Base-by-base conservation (phyloP, 2,888 invertebrate species). In the Euproctis similis region DNA sequence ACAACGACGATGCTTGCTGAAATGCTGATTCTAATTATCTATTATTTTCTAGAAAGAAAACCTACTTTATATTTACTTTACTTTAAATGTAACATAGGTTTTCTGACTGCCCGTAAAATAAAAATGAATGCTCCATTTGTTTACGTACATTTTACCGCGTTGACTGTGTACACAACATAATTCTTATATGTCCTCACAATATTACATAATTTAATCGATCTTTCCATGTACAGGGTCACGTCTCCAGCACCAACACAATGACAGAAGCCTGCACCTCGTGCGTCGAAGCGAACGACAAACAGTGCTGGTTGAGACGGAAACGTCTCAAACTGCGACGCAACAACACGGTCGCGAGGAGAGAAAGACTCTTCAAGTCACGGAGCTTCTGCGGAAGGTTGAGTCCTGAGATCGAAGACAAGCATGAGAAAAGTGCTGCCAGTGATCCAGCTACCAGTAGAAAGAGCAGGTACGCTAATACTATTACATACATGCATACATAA, bases 381-480 rank as follows among this genome's bases (percentile, higher is more conserved):
- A 91, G 92, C 4, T 91, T 92, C 73, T 90, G 91, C 29, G 90
- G 91, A 8, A 85, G 88, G 34, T 74, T 87, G 31, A 84, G 85
- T 26, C 78, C 86, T 1, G 85, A 87, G 46, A 82, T 86, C 13
- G 88, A 87, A 45, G 86, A 86, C 44, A 87, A 80, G 46, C 77
- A 75, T 36, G 88, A 87, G 36, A 70, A 89, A 33, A 87, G 86
- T 42, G 87, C 88, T 1, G 87, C 87, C 5, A 90, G 89, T 47
- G 89, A 90, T 52, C 89, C 90, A 0, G 87, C 89, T 31, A 87
- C 87, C 18, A 84, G 85, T 38, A 80, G 87, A 34, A 86, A 86
- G 51, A 76, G 77, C 55, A 80, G 86, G 85, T 81, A 50, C 48
- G n/a, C n/a, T n/a, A n/a, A n/a, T n/a, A n/a, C n/a, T n/a, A n/a